Base-by-base conservation (phyloP, 2,113 vertebrate species). In the Microcebus murinus region DNA sequence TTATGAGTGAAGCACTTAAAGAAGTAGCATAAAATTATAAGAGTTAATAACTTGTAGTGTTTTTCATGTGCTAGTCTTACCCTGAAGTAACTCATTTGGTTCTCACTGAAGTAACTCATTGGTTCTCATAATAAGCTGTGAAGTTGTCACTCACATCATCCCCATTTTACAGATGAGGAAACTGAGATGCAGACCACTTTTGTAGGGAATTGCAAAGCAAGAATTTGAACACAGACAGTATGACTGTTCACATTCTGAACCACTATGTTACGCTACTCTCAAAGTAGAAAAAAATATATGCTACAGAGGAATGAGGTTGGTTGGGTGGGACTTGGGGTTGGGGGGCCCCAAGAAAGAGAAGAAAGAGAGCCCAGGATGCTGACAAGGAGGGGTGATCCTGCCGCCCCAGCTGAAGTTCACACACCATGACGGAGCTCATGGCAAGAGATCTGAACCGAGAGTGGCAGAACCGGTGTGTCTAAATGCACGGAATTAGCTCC, bases 391-490 rank as follows among this genome's bases (percentile, higher is more conserved):
- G 77, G 45, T 73, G 42, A 82, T 86, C 73, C 27, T 15, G 17
- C 34, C 15, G 4, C 67, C 59, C n/a, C 25, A 12, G 18, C 21
- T 67, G 23, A 42, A 45, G 57, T 45, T 45, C n/a, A 0, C 1
- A 0, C 20, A 74, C 55, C 42, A 18, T 84, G 48, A 7, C 0
- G 0, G 25, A n/a, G 59, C 34, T 29, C 12, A 18, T 27, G 59
- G 59, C 83, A 92, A 59, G 89, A 93, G 68, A 95, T 80, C 42
- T 90, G 59, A 96, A 52, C 45, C 42, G 59, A 91, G 6, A 84
- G 45, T 6, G 15, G 76, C 77, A 57, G 23, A 45, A 29, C 63
- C 21, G 1, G 77, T 68, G 36, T 39, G 23, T 42, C 52, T 87
- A 57, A 61, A 18, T 12, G 6, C 34, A 4, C 15, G 70, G 68